Conservation (phyloP, 2,113 vertebrate genomes). For the Melierax canorus region DNA sequence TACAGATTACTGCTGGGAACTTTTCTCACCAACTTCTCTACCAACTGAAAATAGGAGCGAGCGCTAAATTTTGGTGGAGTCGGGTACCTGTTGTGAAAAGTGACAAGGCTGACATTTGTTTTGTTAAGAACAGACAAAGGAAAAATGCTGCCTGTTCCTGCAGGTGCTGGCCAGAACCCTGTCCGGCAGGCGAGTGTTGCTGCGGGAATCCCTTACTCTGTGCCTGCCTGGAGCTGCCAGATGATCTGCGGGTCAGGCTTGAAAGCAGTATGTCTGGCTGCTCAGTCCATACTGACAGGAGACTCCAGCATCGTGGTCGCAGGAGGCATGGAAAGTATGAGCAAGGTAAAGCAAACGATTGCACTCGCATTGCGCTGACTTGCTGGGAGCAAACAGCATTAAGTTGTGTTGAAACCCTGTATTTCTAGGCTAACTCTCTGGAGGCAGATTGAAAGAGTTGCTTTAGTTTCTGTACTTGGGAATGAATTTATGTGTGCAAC, state of each 20-base stretch:
- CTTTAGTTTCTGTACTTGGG: background rate
- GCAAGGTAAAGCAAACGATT: conserved; percentile 77
- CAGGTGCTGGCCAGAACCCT: conserved; percentile 94
- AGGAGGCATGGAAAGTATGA: conserved; percentile 98
- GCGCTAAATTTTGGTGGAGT: background rate
- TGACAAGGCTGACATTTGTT: fast-evolving
- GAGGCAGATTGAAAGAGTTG: background rate
- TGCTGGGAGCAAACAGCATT: background rate
- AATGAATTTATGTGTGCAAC: background rate
- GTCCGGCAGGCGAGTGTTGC: conserved; percentile 85
- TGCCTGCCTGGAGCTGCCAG: conserved; percentile 95
- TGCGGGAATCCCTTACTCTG: conserved; percentile 85
- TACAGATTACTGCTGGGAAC: background rate
- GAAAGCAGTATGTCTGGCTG: conserved; percentile 89
- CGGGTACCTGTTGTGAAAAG: background rate
- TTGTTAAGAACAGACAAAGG: background rate
- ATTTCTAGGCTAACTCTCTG: background rate
- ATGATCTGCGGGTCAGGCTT: conserved; percentile 97
- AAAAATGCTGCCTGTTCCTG: background rate
- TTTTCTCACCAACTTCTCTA: background rate
- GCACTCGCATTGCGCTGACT: fast-evolving
- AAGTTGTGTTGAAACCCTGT: background rate
- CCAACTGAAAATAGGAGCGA: fast-evolving
- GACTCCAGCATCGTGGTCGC: conserved; percentile 89
- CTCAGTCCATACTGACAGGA: conserved; percentile 83